Percentiles rank a stretch among this genome's conserved stretches.
Evolutionary conservation across 2,113 vertebrate species (phyloP).

Genomic region (Anseranas semipalmata): DNA sequence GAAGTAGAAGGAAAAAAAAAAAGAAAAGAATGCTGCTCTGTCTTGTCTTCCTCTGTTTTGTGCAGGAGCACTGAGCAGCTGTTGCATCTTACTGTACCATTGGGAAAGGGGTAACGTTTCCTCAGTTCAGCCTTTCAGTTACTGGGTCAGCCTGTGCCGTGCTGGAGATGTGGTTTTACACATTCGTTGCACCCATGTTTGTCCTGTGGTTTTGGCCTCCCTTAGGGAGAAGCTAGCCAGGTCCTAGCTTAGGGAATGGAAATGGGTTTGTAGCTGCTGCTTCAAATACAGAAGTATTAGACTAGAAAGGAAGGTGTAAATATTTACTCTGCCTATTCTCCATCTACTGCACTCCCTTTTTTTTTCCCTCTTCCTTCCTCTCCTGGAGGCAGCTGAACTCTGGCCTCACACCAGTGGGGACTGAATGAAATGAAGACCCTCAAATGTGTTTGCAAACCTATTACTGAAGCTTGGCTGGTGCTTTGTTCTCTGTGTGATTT

Average conservation of each 20-base stretch:
- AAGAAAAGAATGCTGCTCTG: neutral
- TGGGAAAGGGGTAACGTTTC: neutral
- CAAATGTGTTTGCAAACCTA: neutral
- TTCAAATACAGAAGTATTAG: neutral
- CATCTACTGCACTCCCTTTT: neutral
- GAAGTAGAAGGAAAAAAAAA: neutral
- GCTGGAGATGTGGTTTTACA: neutral
- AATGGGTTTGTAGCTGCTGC: neutral
- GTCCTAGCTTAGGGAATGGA: neutral
- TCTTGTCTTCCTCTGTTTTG: neutral
- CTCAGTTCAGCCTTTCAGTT: neutral
- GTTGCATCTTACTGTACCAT: neutral
- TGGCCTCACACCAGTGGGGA: neutral
- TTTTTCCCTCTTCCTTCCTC: rapidly evolving
- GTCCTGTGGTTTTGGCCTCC: neutral
- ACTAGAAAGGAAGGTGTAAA: neutral
- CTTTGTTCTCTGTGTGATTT: neutral
- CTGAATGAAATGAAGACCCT: neutral
- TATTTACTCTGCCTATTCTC: neutral
- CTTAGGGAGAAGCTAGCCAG: neutral
- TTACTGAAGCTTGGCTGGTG: neutral
- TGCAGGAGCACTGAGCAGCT: neutral
- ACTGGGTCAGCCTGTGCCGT: neutral
- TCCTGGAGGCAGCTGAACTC: neutral
- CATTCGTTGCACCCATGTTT: neutral